A percentile compares a stretch with the other conserved stretches of the same genome.
phyloP scores from a whole-genome alignment of 2,113 vertebrate species.

The Ailurus styani region DNA sequence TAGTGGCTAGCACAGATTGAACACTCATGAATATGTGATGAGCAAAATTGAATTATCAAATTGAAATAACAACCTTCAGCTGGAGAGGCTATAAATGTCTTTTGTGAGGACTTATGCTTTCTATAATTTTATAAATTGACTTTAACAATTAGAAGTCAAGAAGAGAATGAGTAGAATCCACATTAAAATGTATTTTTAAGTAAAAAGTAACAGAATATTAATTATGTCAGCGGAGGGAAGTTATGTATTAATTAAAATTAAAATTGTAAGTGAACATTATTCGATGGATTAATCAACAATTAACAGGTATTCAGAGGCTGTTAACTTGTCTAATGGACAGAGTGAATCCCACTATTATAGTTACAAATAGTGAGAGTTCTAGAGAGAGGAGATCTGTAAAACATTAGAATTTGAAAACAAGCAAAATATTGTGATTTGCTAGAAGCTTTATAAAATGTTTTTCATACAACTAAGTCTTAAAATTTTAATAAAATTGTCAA shows the following conservation, averaged over 20 bases:
- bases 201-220: neutral
- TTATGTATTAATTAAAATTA: neutral
- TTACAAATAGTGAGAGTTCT: neutral
- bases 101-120: neutral
- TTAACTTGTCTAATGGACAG: neutral
- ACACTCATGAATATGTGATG: neutral
- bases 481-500: conserved; percentile 38
- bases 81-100: neutral
- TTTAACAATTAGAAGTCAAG: neutral
- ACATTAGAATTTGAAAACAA: neutral
- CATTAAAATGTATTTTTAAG: neutral
- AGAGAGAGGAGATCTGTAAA: neutral
- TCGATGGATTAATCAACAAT: conserved; percentile 36
- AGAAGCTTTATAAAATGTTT: conserved; percentile 24
- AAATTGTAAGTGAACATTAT: conserved; percentile 46
- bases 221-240: conserved; percentile 40
- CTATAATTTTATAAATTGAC: neutral
- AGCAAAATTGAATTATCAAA: neutral
- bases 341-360: neutral
- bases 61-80: neutral
- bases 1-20: neutral
- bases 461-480: neutral
- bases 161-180: neutral
- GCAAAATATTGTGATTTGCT: neutral
- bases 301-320: neutral